Conservation (phyloP, 64 coral and sea anemone genomes). For the Cladopsammia gracilis region DNA sequence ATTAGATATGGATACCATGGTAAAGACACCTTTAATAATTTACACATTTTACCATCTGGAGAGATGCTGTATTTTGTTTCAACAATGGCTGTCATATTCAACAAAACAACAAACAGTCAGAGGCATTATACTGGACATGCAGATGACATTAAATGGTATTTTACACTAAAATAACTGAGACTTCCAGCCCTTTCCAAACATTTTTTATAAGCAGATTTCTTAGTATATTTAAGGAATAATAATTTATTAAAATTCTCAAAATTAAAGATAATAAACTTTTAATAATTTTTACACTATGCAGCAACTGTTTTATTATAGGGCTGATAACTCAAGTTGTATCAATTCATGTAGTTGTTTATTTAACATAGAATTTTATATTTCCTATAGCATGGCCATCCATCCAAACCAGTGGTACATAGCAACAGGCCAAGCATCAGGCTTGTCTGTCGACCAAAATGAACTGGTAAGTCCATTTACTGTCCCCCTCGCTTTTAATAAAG, state of each 20-base stretch:
- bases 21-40: constrained; percentile 70
- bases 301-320: no score
- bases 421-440: constrained; percentile 82
- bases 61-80: constrained; percentile 88
- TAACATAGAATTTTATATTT: neutral
- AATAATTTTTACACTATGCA: no score
- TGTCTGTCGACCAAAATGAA: constrained; percentile 95
- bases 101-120: constrained; percentile 78
- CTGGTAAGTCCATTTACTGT: constrained; percentile 48
- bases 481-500: neutral
- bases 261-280: no score
- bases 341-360: no score
- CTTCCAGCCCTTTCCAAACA: no score
- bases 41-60: constrained; percentile 87
- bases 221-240: neutral
- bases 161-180: neutral
- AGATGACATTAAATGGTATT: constrained; percentile 90
- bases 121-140: constrained; percentile 94
- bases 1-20: constrained; percentile 90
- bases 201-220: neutral
- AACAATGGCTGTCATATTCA: constrained; percentile 86
- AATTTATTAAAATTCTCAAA: no score
- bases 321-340: no score
- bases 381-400: constrained; percentile 72
- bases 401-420: constrained; percentile 97